phyloP scores from a whole-genome alignment of 2,888 invertebrate genomes.

The Altica lythri region DNA sequence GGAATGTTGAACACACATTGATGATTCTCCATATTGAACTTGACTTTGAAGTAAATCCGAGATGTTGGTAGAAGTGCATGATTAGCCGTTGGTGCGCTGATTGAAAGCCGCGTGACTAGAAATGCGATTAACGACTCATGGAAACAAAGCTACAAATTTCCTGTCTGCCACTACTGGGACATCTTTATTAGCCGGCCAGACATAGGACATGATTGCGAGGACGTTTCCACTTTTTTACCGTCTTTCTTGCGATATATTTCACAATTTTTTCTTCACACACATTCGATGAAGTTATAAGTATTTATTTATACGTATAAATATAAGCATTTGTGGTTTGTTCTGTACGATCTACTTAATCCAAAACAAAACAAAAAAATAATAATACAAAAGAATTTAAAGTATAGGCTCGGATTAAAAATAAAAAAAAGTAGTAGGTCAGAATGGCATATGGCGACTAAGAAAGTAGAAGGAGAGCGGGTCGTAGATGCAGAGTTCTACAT shows the following conservation, averaged over 20 bases:
- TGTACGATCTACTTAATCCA: no score
- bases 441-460: no score
- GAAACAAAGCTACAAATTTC: constrained; percentile 32
- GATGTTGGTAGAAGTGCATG: constrained; percentile 18
- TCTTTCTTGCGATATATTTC: constrained; percentile 11
- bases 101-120: constrained; percentile 42
- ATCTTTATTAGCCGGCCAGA: constrained; percentile 35
- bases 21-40: constrained; percentile 7
- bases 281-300: no score
- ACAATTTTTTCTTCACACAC: background rate
- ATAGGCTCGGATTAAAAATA: no score
- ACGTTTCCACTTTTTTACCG: constrained; percentile 18
- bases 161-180: constrained; percentile 25
- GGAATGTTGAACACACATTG: background rate
- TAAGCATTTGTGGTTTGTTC: no score
- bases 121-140: constrained; percentile 38
- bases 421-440: no score
- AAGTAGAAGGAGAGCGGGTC: no score
- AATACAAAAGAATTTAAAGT: no score
- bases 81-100: constrained; percentile 30
- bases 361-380: no score
- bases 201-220: constrained; percentile 27
- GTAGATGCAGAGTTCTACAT: no score
- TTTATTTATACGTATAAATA: no score
- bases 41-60: constrained; percentile 8